Evolutionary conservation across 1,140 invertebrate genomes (phyloP), one percentile per base, ranked within the genome.

Genomic region (Pteromalus puparum): DNA sequence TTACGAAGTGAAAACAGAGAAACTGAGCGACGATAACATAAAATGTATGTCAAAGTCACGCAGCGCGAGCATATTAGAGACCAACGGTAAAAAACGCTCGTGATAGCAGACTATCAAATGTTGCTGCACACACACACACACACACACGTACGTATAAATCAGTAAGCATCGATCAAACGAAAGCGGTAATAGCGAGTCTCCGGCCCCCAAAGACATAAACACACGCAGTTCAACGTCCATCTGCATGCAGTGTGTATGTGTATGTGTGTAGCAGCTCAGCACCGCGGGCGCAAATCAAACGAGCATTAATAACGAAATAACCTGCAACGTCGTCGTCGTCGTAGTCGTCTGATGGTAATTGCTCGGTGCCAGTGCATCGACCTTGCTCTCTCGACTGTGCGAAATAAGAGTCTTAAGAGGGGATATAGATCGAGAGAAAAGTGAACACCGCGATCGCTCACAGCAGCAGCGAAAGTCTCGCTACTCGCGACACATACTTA

Each of bases 311-410:
- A 38, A 74, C 30, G 2, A 74, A 74, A 74, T 74, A 74, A 74
- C 7, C 72, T n/a, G 21, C 53, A 18, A n/a, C 53, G 18, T n/a
- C 53, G 53, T 61, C 53, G 21, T 61, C 53, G 21, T 61, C 46
- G 46, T n/a, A n/a, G n/a, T 48, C 46, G 46, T 48, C 53, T 0
- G 72, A 3, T 46, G 26, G 75, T 34, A 65, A 77, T 75, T 75
- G n/a, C 34, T 9, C 5, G 38, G 10, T 34, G 24, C 61, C 34
- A 13, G 61, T 83, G 73, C 81, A 83, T 83, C 81, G 74, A 83
- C 81, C 81, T 83, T 83, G 74, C 46, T 67, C 42, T 53, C 77
- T 79, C 26, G 10, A 10, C 5, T 10, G 30, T 26, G 13, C 65
- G 21, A 30, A 80, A 80, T 18, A 65, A 65, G 6, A 34, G 15